These are phyloP conservation scores for Drosophila robusta DNA, from an alignment of 2,888 invertebrate genomes.

Conservation along the genomic window DNA sequence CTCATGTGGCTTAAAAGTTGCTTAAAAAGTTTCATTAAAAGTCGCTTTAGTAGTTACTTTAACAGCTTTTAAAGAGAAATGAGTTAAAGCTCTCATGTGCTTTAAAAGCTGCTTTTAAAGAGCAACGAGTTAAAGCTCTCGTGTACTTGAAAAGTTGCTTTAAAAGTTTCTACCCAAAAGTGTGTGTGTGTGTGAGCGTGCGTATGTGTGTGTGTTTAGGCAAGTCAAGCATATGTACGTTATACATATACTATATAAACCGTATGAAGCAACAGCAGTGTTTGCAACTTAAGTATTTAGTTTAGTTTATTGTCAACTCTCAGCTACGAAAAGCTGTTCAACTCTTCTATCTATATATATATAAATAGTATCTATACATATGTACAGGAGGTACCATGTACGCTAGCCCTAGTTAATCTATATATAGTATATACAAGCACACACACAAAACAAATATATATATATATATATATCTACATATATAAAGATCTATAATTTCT, in stretches of 20 bases:
- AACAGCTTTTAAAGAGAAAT: not conserved
- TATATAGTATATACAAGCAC: constrained; percentile 36
- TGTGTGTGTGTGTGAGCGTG: constrained; percentile 7
- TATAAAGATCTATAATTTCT: constrained; percentile 39
- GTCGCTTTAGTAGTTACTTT: no score
- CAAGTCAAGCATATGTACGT: constrained; percentile 54
- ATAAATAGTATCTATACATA: constrained; percentile 25
- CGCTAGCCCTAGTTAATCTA: constrained; percentile 47
- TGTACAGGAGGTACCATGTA: constrained; percentile 54
- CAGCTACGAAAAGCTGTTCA: constrained; percentile 47
- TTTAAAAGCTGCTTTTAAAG: not conserved
- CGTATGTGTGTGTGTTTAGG: constrained; percentile 13
- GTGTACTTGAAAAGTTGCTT: not conserved
- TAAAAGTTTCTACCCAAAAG: not conserved
- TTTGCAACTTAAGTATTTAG: constrained; percentile 68
- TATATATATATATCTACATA: constrained; percentile 27
- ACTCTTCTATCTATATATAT: constrained; percentile 33
- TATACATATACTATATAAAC: constrained; percentile 35
- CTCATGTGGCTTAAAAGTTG: no score
- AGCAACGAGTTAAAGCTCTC: not conserved
- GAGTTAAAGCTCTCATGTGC: no score
- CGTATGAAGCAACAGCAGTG: constrained; percentile 28
- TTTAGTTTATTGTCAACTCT: constrained; percentile 55
- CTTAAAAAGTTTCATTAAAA: no score
- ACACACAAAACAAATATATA: constrained; percentile 21